Evolutionary conservation across 2,888 invertebrate species (phyloP).

Genomic region (Oxytorus armatus): DNA sequence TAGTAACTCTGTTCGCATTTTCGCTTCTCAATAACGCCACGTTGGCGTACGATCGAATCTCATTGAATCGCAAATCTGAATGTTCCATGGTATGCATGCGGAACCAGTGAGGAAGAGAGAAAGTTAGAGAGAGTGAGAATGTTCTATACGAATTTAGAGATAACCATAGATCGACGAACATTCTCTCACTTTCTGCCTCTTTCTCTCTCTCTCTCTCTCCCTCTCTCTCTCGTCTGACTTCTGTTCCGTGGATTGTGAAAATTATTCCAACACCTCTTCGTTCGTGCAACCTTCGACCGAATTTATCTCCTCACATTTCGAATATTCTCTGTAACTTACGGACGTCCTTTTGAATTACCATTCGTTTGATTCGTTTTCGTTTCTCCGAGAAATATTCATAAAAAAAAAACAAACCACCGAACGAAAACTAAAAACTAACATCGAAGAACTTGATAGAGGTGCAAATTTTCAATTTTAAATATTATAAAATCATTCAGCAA

Average conservation of each 20-base stretch:
- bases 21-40: constrained; percentile 11
- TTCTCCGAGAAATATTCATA: constrained; percentile 23
- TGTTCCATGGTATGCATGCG: constrained; percentile 21
- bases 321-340: constrained; percentile 20
- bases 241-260: constrained; percentile 25
- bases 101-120: not conserved
- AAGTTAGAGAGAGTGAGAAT: too few relatives aligned
- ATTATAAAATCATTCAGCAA: too few relatives aligned
- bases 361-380: constrained; percentile 29
- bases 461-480: too few relatives aligned
- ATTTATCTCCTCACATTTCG: constrained; percentile 46
- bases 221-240: constrained; percentile 13
- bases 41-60: constrained; percentile 43
- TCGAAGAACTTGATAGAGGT: not conserved
- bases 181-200: not conserved
- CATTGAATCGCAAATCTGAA: constrained; percentile 56
- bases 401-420: not conserved
- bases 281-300: not conserved
- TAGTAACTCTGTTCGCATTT: constrained; percentile 14
- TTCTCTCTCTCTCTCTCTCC: not conserved
- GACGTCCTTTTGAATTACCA: constrained; percentile 31
- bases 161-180: constrained; percentile 41
- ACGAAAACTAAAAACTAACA: not conserved
- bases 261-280: constrained; percentile 41
- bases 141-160: constrained; percentile 40